Conservation (phyloP, 2,888 invertebrate genomes). For the Torymus auratus region DNA sequence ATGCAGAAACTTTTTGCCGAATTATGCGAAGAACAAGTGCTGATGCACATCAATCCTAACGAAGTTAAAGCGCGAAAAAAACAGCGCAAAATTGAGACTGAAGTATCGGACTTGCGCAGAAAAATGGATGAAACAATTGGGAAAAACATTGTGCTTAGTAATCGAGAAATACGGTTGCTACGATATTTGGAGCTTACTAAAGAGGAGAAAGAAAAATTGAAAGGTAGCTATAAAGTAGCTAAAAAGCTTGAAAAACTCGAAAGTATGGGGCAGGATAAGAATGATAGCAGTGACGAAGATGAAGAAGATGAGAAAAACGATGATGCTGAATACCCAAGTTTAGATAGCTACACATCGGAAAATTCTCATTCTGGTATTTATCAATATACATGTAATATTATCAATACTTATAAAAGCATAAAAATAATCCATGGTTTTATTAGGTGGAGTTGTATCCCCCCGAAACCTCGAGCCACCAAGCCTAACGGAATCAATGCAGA, state of each 20-base stretch:
- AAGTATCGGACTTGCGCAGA: slow-evolving; percentile 89
- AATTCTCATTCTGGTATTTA: slow-evolving; percentile 79
- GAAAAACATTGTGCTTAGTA: slow-evolving; percentile 92
- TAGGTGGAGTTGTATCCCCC: slow-evolving; percentile 83
- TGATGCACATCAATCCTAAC: slow-evolving; percentile 89
- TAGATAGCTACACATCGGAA: slow-evolving; percentile 89
- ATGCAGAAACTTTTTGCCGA: slow-evolving; percentile 87
- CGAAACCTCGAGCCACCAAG: slow-evolving; percentile 88
- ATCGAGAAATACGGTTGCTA: slow-evolving; percentile 91
- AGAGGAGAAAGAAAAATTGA: slow-evolving; percentile 93
- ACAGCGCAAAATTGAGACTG: slow-evolving; percentile 93
- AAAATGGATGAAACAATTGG: slow-evolving; percentile 87
- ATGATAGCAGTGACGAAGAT: slow-evolving; percentile 86
- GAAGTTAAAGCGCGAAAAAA: slow-evolving; percentile 92
- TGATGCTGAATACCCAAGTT: slow-evolving; percentile 84
- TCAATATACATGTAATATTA: background rate
- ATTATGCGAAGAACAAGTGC: slow-evolving; percentile 89
- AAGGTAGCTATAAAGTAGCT: slow-evolving; percentile 91
- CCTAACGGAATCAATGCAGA: slow-evolving; percentile 92
- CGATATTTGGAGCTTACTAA: slow-evolving; percentile 94
- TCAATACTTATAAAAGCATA: no score
- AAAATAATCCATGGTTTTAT: slow-evolving; percentile 14
- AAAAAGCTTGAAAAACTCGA: slow-evolving; percentile 94
- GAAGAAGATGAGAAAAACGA: slow-evolving; percentile 82
- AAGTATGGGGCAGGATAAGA: slow-evolving; percentile 85